Evolutionary conservation across 30 jellyfish, hydroid and myxozoan genomes (phyloP), one percentile per base, ranked within the genome.

Genomic region (Aurelia aurita): DNA sequence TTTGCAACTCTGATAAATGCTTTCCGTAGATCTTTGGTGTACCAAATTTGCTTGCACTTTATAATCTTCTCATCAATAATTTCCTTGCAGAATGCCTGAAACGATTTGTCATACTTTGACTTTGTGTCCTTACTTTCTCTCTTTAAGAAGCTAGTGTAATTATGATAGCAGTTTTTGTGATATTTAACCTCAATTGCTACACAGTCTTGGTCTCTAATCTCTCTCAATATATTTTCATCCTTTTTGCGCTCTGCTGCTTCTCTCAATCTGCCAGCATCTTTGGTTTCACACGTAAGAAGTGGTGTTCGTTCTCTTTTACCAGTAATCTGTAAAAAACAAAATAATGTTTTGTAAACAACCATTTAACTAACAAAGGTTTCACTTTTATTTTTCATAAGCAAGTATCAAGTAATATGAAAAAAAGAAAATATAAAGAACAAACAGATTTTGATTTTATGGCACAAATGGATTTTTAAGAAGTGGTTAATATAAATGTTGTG

Each of bases 141-240:
- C 47, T 35, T 35, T 35, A 35, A 35, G 11, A 35, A 35, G 47
- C 47, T 35, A 11, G 47, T 35, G 11, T 35, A 70, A 6, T 68
- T 69, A 0, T 22, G 14, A 25, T 84, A 69, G 71, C 88, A 84
- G 34, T 29, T 70, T 54, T 62, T 84, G 51, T 71, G 94, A 62
- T 84, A 84, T 32, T 72, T 59, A 31, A 84, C 81, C 39, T 84
- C 87, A n/a, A 84, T 59, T 25, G 94, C 87, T 69, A 84, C 94
- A 84, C 88, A 84, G 62, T 70, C 83, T 70, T 28, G 34, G 32
- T 70, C 83, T 20, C 83, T 32, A 16, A 70, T 70, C 73, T 70
- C 73, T 20, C 20, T 23, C 18, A 70, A 44, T 3, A 70, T 70
- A 21, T 45, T 32, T 44, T 70, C 72, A 64, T 84, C 87, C 2